Evolutionary conservation across 2,888 invertebrate genomes (phyloP), one percentile per base, ranked within the genome.

Genomic region (Ornithoptera priamus): DNA sequence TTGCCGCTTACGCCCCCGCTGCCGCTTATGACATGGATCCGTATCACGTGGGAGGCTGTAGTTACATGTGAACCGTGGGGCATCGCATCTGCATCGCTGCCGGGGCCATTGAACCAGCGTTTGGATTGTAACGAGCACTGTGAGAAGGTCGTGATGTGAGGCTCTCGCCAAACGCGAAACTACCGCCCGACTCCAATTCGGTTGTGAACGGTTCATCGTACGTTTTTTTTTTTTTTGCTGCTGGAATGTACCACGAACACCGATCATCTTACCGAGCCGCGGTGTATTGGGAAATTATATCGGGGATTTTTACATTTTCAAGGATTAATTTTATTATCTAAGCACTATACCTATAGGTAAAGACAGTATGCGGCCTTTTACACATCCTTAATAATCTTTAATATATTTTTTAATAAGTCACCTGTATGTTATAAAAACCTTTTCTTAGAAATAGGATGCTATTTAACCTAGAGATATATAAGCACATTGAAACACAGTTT

Each of bases 71-170:
- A 89, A 88, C 88, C 80, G 76, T 73, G 82, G 65, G 46, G 69
- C 87, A 85, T 87, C 89, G 92, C 91, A 92, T 92, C 92, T 91
- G 92, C 92, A 92, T 88, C 82, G 78, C 78, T 74, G 75, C 67
- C 70, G 63, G 74, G 90, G 85, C 83, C 89, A 77, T 76, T 74
- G 86, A 87, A 85, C 89, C 78, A 76, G 70, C 69, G 74, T 75
- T 76, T 75, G 80, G 84, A 76, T 80, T 79, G 81, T 85, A 88
- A 86, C 85, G 82, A 86, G 80, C 81, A 81, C 81, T 82, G 85
- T 82, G 84, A 87, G 89, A 90, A 90, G 90, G 89, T 88, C 89
- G 87, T 85, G 85, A 77, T 83, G 85, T 77, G 75, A 78, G 30
- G 75, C 74, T 87, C 39, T 87, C 82, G 85, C 85, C 85, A 83